phyloP scores from a whole-genome alignment of 2,888 invertebrate species.

The Drosophila affinis region DNA sequence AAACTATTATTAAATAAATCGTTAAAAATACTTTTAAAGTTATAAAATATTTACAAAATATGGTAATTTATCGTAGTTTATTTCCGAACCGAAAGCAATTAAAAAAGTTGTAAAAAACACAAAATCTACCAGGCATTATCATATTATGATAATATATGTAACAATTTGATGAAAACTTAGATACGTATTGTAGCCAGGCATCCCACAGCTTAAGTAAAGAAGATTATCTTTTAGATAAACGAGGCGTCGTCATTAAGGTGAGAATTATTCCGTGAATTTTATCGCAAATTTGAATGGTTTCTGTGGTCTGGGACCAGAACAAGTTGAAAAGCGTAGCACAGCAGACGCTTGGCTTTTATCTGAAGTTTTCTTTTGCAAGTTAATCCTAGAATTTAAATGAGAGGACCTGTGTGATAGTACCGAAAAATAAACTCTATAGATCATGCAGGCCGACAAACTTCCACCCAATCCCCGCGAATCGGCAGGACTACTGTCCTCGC shows the following conservation, averaged over 20 bases:
- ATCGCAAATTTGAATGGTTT: constrained; percentile 19
- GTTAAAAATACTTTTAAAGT: no score
- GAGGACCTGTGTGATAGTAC: not conserved
- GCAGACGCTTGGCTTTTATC: constrained; percentile 18
- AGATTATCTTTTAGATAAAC: constrained; percentile 30
- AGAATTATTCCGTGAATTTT: constrained; percentile 27
- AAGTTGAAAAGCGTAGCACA: constrained; percentile 32
- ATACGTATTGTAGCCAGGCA: no score
- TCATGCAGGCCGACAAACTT: constrained; percentile 71
- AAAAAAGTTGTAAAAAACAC: no score
- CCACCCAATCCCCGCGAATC: constrained; percentile 86
- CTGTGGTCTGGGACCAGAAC: constrained; percentile 13
- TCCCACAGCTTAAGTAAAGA: not conserved
- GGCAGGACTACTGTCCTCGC: constrained; percentile 86
- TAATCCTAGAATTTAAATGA: not conserved
- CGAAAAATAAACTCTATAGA: not conserved
- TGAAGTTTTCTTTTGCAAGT: not conserved
- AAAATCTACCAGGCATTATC: no score
- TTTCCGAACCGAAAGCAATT: no score
- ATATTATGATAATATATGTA: not conserved
- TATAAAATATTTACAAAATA: no score
- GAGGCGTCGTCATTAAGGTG: constrained; percentile 31
- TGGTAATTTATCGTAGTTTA: no score
- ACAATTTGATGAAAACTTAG: not conserved
- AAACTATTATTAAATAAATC: no score